Evolutionary conservation across 2,113 vertebrate genomes (phyloP), one percentile per base, ranked within the genome.

Genomic region (Dinomys branickii): DNA sequence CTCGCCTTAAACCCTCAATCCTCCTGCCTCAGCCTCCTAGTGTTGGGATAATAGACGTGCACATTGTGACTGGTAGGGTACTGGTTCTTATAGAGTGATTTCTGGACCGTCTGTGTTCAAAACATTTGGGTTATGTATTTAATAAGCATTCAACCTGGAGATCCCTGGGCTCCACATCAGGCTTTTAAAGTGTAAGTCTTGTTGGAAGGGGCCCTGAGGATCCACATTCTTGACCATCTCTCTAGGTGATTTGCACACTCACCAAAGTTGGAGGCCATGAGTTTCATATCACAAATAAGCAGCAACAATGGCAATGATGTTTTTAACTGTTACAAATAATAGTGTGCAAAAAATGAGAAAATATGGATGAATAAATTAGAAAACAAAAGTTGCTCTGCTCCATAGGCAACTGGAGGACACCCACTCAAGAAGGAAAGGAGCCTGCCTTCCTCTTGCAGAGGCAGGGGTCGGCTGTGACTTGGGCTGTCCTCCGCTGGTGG

Each of bases 401-500:
- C 47, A 1, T 2, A 92, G 96, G 67, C 63, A 52, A 56, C 2
- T 7, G 20, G 54, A 56, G 44, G 44, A 47, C 73, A 73, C 63
- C 69, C 4, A 17, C 54, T 26, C 8, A 54, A 80, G 86, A 63
- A 87, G n/a, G 44, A 24, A 38, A 44, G n/a, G 35, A 50, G 58
- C 11, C 35, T 4, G 17, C 30, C 41, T 10, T 41, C 22, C n/a
- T 35, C 33, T 85, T 38, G 67, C 35, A n/a, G 67, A 69, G 17
- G 35, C 58, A 4, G 59, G 44, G 71, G 59, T 78, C 0, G 17
- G 10, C 73, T 38, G 52, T 59, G 78, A 94, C 67, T 14, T 63
- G 78, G 78, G 96, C 91, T 94, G 44, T 77, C 38, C 50, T 95
- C 88, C n/a, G 54, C 71, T 56, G 77, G 91, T 65, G 58, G 95